Evolutionary conservation across 2,797 vertebrate genomes (phyloP).

Genomic region (Centroberyx gerrardi): DNA sequence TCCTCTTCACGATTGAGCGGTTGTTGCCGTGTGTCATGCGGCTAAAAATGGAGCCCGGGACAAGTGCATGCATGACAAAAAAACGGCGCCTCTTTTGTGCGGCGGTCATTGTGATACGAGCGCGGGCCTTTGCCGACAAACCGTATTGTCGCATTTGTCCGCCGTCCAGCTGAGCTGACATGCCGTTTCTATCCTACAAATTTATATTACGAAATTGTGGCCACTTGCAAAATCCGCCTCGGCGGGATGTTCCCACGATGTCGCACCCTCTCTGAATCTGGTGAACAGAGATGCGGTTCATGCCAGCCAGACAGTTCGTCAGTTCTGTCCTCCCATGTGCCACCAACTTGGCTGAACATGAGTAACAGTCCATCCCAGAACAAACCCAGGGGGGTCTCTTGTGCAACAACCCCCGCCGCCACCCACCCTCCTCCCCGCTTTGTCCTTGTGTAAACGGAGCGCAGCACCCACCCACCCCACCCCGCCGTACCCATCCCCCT

Average conservation of each 20-base stretch:
- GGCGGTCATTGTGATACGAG: conserved; percentile 39
- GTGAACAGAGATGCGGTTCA: conserved; percentile 34
- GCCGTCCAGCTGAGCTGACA: conserved; percentile 58
- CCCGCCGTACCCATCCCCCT: conserved; percentile 25
- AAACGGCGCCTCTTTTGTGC: conserved; percentile 50
- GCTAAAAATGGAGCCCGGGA: conserved; percentile 64
- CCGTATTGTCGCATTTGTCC: conserved; percentile 48
- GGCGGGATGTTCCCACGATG: conserved; percentile 58
- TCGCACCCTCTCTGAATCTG: conserved; percentile 35
- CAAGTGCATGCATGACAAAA: conserved; percentile 55
- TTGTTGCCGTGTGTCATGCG: conserved; percentile 37
- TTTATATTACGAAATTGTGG: conserved; percentile 57
- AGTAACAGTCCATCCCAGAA: conserved; percentile 51
- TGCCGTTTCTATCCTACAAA: conserved; percentile 41
- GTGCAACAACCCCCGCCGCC: conserved; percentile 17
- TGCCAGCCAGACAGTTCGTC: conserved; percentile 59
- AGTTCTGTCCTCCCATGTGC: conserved; percentile 50
- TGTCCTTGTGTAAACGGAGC: conserved; percentile 36
- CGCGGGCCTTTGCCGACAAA: conserved; percentile 28
- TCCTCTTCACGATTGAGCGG: conserved; percentile 50
- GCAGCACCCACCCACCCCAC: conserved; percentile 14
- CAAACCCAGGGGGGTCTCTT: conserved; percentile 50
- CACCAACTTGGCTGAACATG: conserved; percentile 64
- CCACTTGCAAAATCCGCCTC: conserved; percentile 58
- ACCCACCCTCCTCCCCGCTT: conserved; percentile 44